phyloP scores from a whole-genome alignment of 2,113 vertebrate species.

The Tachysurus fulvidraco region DNA sequence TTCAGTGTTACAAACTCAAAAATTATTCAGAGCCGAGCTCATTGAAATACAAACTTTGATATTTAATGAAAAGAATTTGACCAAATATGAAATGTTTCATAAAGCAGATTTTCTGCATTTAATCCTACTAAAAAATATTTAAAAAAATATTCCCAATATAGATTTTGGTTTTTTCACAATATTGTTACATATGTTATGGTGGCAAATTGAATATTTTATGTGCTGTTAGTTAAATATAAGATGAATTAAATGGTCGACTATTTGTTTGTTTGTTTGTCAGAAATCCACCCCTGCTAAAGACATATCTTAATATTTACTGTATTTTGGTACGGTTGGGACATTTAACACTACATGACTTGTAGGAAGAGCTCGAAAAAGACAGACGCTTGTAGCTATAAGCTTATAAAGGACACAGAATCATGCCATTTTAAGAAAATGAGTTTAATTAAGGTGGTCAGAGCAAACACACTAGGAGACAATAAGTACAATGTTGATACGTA shows the following conservation, averaged over 20 bases:
- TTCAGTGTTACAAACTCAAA: background rate
- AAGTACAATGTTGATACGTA: background rate
- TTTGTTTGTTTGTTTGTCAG: background rate
- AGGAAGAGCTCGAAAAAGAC: no score
- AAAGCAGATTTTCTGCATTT: no score
- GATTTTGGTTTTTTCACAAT: background rate
- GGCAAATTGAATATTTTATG: background rate
- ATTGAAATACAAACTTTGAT: background rate
- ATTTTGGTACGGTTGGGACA: background rate
- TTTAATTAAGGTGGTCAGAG: background rate
- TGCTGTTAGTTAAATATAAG: background rate
- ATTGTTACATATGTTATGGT: background rate
- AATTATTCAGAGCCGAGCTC: background rate
- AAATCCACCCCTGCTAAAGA: background rate
- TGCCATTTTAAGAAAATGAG: background rate
- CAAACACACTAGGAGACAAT: background rate
- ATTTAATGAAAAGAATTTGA: background rate
- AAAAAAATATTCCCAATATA: background rate
- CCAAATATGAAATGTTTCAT: background rate
- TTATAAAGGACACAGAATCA: background rate
- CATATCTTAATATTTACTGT: background rate
- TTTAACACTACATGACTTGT: background rate
- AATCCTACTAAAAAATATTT: background rate
- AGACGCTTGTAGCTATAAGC: background rate
- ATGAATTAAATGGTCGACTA: background rate